phyloP scores from a whole-genome alignment of 2,888 invertebrate genomes.

The Acrobasis suavella region DNA sequence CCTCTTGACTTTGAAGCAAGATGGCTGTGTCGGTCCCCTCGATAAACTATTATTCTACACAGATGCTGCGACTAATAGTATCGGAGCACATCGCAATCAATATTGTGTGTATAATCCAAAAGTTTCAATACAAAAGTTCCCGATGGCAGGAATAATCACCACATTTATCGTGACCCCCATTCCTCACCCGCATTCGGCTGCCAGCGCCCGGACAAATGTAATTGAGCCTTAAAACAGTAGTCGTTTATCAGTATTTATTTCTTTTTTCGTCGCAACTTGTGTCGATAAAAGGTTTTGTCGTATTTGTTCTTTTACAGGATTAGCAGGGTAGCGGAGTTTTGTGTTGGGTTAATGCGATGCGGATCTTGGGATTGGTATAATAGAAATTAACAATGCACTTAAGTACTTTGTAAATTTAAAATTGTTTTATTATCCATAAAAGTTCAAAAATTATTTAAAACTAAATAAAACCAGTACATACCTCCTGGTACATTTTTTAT shows the following conservation, averaged over 20 bases:
- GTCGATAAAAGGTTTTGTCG: conserved; percentile 15
- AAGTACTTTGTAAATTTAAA: no score
- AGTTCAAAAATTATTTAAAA: no score
- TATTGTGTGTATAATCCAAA: conserved; percentile 2
- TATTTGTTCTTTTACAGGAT: conserved; percentile 12
- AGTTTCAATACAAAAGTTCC: conserved; percentile 10
- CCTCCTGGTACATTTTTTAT: no score
- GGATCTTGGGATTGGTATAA: not conserved
- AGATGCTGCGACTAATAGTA: not conserved
- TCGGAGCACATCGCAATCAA: not conserved
- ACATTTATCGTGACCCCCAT: conserved; percentile 15
- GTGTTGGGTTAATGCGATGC: not conserved
- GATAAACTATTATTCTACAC: not conserved
- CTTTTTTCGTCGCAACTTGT: conserved; percentile 10
- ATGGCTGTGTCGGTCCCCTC: no score
- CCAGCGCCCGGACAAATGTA: conserved; percentile 16
- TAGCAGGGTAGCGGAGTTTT: not conserved
- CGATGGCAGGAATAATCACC: conserved; percentile 7
- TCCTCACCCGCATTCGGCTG: conserved; percentile 15
- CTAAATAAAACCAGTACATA: no score
- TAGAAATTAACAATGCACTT: no score
- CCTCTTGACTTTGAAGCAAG: no score
- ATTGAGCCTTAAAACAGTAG: conserved; percentile 19
- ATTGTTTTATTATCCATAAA: no score
- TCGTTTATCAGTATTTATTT: conserved; percentile 19